Conservation (phyloP, 2,797 vertebrate species). For the Pyrrhura leucotis region DNA sequence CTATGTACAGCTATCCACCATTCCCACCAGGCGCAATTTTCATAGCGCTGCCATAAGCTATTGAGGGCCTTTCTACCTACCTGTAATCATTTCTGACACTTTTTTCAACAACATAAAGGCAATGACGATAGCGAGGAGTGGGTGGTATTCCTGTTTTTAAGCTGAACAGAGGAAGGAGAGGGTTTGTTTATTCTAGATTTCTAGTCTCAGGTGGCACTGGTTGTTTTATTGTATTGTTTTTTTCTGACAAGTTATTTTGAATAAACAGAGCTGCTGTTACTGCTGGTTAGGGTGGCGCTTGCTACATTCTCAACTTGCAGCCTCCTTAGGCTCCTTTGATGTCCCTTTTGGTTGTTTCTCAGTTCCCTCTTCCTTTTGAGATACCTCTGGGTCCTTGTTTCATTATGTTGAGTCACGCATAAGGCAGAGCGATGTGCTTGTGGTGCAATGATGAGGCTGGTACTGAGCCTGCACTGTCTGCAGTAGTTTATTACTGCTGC, state of each 20-base stretch:
- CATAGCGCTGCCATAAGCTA: slow-evolving; percentile 47
- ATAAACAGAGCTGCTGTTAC: slow-evolving; percentile 50
- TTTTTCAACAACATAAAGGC: slow-evolving; percentile 43
- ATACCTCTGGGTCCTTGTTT: slow-evolving; percentile 71
- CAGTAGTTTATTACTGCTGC: slow-evolving; percentile 80
- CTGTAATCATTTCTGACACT: slow-evolving; percentile 51
- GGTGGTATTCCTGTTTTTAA: slow-evolving; percentile 49
- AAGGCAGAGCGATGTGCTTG: slow-evolving; percentile 71
- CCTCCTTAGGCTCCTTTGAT: slow-evolving; percentile 60
- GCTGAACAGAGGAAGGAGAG: slow-evolving; percentile 14
- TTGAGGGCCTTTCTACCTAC: slow-evolving; percentile 47
- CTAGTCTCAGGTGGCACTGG: slow-evolving; percentile 12
- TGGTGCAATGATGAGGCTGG: slow-evolving; percentile 63
- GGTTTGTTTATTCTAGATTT: slow-evolving; percentile 44
- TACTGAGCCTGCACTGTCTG: slow-evolving; percentile 74
- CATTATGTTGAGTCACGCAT: slow-evolving; percentile 75
- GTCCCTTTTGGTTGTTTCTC: slow-evolving; percentile 59
- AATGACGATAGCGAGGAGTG: slow-evolving; percentile 21
- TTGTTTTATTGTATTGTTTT: slow-evolving; percentile 17
- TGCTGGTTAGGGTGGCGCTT: slow-evolving; percentile 46
- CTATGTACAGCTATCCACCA: accelerated
- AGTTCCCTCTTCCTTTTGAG: slow-evolving; percentile 67
- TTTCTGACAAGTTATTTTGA: slow-evolving; percentile 64
- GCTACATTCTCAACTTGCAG: slow-evolving; percentile 40
- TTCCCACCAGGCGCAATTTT: slow-evolving; percentile 61